A percentile compares a stretch with the other conserved stretches of the same genome.
Conservation (phyloP, 92 coral and sea anemone genomes). For the Zoanthus sansibaricus region DNA sequence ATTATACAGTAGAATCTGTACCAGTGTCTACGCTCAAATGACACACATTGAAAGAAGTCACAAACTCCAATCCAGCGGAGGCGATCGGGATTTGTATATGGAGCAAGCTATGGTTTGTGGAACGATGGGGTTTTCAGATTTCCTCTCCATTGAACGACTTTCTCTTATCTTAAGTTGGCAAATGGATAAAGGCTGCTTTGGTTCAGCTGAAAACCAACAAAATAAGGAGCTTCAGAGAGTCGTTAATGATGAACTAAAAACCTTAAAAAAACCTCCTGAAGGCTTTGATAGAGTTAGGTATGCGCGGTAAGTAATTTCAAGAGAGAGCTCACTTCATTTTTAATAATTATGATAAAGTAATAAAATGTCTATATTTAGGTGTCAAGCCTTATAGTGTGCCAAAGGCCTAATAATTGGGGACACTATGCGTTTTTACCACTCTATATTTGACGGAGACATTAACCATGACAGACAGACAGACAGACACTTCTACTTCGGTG, state of each 20-base stretch:
- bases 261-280: not conserved
- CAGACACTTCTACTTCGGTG: no score
- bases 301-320: conserved; percentile 16
- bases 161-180: conserved; percentile 76
- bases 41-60: conserved; percentile 56
- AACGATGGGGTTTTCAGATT: conserved; percentile 77
- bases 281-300: not conserved
- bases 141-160: conserved; percentile 67
- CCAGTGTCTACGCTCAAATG: conserved; percentile 90
- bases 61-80: not conserved
- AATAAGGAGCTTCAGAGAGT: conserved; percentile 9
- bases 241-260: not conserved
- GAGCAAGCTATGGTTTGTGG: conserved; percentile 95
- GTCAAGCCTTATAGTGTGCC: no score
- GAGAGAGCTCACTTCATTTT: no score
- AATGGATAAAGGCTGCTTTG: conserved; percentile 79
- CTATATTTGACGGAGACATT: no score
- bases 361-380: no score
- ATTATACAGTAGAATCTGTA: conserved; percentile 82
- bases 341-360: no score
- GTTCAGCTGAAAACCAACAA: conserved; percentile 36
- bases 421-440: no score
- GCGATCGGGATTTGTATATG: conserved; percentile 79
- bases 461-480: no score
- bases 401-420: no score